Conservation (phyloP, 2,797 vertebrate species). For the Aphelocoma californica region DNA sequence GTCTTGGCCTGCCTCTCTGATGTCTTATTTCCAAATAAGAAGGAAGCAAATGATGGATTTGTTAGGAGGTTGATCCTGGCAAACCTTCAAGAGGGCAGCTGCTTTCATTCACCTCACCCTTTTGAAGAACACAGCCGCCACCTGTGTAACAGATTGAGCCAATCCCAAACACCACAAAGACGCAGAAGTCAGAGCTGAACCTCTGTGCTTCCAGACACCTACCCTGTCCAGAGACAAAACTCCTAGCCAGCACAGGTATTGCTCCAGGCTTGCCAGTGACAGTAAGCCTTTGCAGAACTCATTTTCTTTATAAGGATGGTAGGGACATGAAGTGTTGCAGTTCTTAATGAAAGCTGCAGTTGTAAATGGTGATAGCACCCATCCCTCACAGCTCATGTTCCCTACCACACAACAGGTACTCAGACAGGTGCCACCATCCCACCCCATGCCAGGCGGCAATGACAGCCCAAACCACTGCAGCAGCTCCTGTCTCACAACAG, state of each 20-base stretch:
- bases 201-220: neutral
- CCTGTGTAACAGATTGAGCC: neutral
- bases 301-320: neutral
- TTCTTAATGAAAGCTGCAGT: neutral
- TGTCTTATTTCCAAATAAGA: neutral
- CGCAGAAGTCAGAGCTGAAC: neutral
- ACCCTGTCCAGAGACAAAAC: neutral
- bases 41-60: neutral
- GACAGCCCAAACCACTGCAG: neutral
- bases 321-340: rapidly evolving
- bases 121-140: neutral
- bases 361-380: neutral
- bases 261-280: neutral
- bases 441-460: neutral
- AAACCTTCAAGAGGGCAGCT: neutral
- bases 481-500: rapidly evolving
- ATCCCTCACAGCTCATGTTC: neutral
- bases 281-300: neutral
- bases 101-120: neutral
- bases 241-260: neutral
- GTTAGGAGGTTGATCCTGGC: neutral
- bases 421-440: neutral
- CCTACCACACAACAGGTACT: neutral
- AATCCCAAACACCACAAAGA: neutral
- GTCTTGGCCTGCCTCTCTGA: neutral